A percentile compares a stretch with the other conserved stretches of the same genome.
Evolutionary conservation across 2,888 invertebrate genomes (phyloP).

Genomic region (Xanthia icteritia): DNA sequence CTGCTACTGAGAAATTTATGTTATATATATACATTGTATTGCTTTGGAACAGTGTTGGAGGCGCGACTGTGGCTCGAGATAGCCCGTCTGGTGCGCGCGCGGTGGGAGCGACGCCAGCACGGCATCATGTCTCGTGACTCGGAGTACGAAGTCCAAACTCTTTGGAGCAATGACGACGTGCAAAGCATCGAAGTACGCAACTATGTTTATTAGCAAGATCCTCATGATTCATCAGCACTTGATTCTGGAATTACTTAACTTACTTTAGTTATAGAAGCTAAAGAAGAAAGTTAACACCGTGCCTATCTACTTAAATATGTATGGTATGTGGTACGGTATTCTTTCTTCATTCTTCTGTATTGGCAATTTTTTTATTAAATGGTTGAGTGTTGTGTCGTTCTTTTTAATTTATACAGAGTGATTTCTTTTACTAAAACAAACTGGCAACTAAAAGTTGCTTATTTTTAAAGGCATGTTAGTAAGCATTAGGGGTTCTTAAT

Average conservation of each 20-base stretch:
- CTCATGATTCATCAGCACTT: slow-evolving; percentile 2
- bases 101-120: slow-evolving; percentile 79
- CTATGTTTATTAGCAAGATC: slow-evolving; percentile 75
- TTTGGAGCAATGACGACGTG: slow-evolving; percentile 84
- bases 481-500: background rate
- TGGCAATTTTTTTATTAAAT: background rate
- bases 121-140: slow-evolving; percentile 60
- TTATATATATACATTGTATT: background rate
- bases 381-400: background rate
- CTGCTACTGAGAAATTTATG: background rate
- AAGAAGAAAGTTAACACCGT: background rate
- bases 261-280: background rate
- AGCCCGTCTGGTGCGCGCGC: slow-evolving; percentile 77
- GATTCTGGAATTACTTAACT: background rate
- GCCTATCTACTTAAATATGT: background rate
- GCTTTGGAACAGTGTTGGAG: slow-evolving; percentile 72
- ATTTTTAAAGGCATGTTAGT: background rate
- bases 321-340: background rate
- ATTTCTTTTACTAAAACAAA: background rate
- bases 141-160: slow-evolving; percentile 78
- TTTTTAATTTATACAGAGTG: background rate
- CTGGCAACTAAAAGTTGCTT: slow-evolving; percentile 23
- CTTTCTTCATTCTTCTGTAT: background rate
- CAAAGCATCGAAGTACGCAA: slow-evolving; percentile 85
- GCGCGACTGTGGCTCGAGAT: slow-evolving; percentile 84